Evolutionary conservation across 2,113 vertebrate species (phyloP).

Genomic region (Vulpes vulpes): DNA sequence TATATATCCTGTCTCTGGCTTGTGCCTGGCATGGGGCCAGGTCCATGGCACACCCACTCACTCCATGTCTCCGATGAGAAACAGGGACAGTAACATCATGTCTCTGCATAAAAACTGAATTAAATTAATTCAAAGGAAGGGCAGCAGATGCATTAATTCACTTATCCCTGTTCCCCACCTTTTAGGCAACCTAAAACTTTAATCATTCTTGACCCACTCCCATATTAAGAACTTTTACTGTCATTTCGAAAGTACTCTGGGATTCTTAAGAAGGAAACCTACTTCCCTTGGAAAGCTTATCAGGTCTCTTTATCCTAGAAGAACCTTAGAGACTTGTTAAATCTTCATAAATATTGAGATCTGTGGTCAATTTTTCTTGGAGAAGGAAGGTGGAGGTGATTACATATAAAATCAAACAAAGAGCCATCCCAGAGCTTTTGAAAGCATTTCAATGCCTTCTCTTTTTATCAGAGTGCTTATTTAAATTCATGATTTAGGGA

Average conservation of each 20-base stretch:
- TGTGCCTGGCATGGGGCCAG: background rate
- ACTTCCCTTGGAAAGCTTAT: constrained; percentile 55
- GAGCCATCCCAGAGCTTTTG: background rate
- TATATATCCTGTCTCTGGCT: background rate
- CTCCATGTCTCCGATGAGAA: background rate
- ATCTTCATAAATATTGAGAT: constrained; percentile 43
- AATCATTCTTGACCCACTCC: background rate
- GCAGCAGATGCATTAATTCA: background rate
- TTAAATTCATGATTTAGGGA: background rate
- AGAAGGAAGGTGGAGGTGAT: background rate
- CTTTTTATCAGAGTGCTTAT: background rate
- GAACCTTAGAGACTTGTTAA: constrained; percentile 50
- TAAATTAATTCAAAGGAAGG: background rate
- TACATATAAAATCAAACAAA: background rate
- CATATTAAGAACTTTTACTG: background rate
- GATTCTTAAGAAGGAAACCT: constrained; percentile 35
- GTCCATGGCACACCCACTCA: background rate
- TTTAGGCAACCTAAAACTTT: background rate
- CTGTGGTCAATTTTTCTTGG: constrained; percentile 57
- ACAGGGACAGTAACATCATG: background rate
- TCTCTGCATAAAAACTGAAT: background rate
- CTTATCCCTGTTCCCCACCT: background rate
- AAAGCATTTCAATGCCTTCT: background rate
- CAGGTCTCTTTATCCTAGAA: constrained; percentile 14
- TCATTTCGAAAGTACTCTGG: background rate